These are phyloP conservation scores for Chionomys nivalis DNA, from an alignment of 2,113 vertebrate species.

Conservation along the genomic window DNA sequence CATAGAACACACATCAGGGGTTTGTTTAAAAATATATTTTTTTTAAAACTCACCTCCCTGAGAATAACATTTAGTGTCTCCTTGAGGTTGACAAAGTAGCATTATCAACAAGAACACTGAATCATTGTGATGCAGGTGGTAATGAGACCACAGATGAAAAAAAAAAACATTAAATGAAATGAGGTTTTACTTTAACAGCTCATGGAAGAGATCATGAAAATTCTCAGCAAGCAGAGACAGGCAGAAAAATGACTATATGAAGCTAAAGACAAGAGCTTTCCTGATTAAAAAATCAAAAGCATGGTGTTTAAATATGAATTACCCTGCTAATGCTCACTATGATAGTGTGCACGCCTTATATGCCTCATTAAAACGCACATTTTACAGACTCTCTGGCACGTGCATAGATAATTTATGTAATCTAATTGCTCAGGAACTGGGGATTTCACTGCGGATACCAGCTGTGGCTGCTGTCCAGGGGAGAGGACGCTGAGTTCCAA, in stretches of 20 bases:
- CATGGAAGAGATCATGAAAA: not conserved
- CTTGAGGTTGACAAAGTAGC: not conserved
- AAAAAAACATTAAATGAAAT: conserved; percentile 34
- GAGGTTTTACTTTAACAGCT: conserved; percentile 6
- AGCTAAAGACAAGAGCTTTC: conserved; percentile 37
- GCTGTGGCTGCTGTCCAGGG: conserved; percentile 9
- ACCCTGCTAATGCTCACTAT: not conserved
- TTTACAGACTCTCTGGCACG: not conserved
- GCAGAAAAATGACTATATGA: not conserved
- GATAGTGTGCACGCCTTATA: conserved; percentile 5
- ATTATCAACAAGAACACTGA: not conserved
- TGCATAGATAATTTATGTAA: conserved; percentile 62
- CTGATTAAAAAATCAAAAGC: conserved; percentile 59
- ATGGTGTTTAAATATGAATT: conserved; percentile 55
- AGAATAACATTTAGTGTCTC: not conserved
- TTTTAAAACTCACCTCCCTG: not conserved
- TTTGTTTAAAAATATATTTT: not conserved
- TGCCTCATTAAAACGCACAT: conserved; percentile 42
- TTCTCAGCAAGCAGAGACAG: not conserved
- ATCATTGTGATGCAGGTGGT: not conserved
- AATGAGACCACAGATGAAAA: not conserved
- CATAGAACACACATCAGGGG: not conserved
- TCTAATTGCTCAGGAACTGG: conserved; percentile 53
- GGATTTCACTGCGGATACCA: conserved; percentile 55
- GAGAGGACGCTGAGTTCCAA: not conserved